Evolutionary conservation across 2,888 invertebrate genomes (phyloP), one percentile per base, ranked within the genome.

Genomic region (Eupelmus urozonus): DNA sequence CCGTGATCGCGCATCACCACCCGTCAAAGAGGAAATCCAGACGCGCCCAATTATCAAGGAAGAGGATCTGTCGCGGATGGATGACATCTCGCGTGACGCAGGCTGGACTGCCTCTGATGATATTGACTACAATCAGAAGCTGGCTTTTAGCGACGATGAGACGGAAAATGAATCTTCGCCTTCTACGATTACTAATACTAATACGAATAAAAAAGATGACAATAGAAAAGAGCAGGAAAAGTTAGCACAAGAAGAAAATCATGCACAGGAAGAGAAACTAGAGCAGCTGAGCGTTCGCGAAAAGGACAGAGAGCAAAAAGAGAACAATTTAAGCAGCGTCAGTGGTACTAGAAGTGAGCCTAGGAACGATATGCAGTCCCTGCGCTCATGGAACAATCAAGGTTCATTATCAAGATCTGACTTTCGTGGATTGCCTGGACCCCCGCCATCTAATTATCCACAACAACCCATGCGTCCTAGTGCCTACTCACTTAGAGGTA

Each of bases 61-160:
- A 87, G 97, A 97, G 88, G 97, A 97, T 90, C 92, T 98, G 85
- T 96, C 95, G 86, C 95, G 96, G 78, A 95, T 98, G 92, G 98
- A 98, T 90, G 96, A 97, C 87, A 95, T 97, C 83, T 93, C 96
- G 59, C 94, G 95, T 85, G 95, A 96, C 87, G 95, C 95, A 85
- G 97, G 97, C 81, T 98, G 98, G 98, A 96, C 96, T 77, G 94
- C 95, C 83, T 95, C 96, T 86, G 97, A 97, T 88, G 97, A 97
- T 89, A 96, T 98, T 88, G 97, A 98, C 91, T 98, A 97, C 88
- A 96, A 96, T 91, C 96, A 97, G 91, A 97, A 97, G 90, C 91
- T 98, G 88, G 95, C 96, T 83, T 98, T 98, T 90, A 97, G 97
- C 87, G 98, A 98, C 90, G 97, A 97, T 85, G 98, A 98, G 90